Conservation (phyloP, 2,888 invertebrate species). For the Tridacna crocea region DNA sequence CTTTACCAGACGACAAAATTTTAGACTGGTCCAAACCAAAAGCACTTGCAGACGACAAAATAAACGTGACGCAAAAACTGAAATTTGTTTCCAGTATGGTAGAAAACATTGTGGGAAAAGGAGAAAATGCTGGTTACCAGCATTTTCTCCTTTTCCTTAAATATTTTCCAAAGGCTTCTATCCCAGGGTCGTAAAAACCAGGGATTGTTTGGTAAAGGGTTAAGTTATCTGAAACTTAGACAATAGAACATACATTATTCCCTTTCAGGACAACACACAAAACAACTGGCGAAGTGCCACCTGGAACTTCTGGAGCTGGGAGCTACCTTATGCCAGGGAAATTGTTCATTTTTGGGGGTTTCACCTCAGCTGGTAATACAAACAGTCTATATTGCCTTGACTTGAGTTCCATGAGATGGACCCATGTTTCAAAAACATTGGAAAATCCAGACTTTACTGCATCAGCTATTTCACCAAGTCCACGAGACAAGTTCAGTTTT, state of each 20-base stretch:
- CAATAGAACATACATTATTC: neutral
- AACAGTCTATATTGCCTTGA: conserved; percentile 78
- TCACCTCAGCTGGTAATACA: conserved; percentile 73
- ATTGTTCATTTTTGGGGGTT: conserved; percentile 82
- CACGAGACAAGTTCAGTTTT: conserved; percentile 77
- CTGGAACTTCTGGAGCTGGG: conserved; percentile 79
- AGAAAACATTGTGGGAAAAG: too few relatives aligned
- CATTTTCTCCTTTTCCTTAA: neutral
- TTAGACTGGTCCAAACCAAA: too few relatives aligned
- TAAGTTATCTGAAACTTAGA: neutral
- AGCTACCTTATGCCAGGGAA: conserved; percentile 74
- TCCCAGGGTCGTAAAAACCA: too few relatives aligned
- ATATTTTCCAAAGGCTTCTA: neutral
- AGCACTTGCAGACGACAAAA: too few relatives aligned
- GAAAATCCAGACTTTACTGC: neutral
- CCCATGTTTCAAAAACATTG: conserved; percentile 47
- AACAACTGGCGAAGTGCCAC: conserved; percentile 73
- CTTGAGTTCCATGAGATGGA: conserved; percentile 75
- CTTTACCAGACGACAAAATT: too few relatives aligned
- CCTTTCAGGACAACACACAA: conserved; percentile 55
- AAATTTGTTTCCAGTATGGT: too few relatives aligned
- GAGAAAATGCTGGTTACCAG: too few relatives aligned
- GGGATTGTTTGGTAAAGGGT: neutral
- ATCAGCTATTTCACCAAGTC: conserved; percentile 65
- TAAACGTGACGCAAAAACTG: too few relatives aligned